Evolutionary conservation across 2,797 vertebrate species (phyloP), one percentile per base, ranked within the genome.

Genomic region (Galagoides demidoff): DNA sequence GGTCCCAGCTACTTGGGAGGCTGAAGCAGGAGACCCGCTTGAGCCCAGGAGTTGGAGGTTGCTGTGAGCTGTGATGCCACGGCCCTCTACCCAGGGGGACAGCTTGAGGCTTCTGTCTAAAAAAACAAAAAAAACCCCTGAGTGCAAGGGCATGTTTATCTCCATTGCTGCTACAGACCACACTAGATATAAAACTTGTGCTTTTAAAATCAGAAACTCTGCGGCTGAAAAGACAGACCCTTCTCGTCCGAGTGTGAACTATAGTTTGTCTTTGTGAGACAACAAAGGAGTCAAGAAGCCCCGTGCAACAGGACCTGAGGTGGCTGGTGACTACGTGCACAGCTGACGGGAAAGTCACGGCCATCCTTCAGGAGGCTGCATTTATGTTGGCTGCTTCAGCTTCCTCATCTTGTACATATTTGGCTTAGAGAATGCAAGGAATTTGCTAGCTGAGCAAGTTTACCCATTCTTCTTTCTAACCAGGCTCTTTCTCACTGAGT

Each of bases 391-490:
- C 89, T 8, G 43, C 49, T 22, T 68, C 76, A 89, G 81, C 76
- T 96, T 97, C 95, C 90, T 96, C 61, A 7, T 92, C 70, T 27
- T 85, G 49, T 83, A 95, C 57, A 57, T 92, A 89, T 84, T 76
- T 85, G 63, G 45, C 93, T 71, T 59, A 83, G 66, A 78, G 29
- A 89, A 94, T 96, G 55, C 59, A 61, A 95, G 89, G 95, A 97
- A 97, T 98, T 86, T 94, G 85, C 77, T 82, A 85, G 64, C 66
- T 84, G 90, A 87, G 94, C 97, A 95, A 94, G 89, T 95, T 61
- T 85, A 85, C 74, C 31, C 82, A 34, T 89, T 95, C 59, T 91
- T 71, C 92, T 94, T 92, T 61, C 71, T 87, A 94, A 89, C 70
- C 74, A 95, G 68, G 81, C 55, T 77, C 43, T 87, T 90, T 85